Base-by-base conservation (phyloP, 2,113 vertebrate genomes). In the Dascyllus trimaculatus region DNA sequence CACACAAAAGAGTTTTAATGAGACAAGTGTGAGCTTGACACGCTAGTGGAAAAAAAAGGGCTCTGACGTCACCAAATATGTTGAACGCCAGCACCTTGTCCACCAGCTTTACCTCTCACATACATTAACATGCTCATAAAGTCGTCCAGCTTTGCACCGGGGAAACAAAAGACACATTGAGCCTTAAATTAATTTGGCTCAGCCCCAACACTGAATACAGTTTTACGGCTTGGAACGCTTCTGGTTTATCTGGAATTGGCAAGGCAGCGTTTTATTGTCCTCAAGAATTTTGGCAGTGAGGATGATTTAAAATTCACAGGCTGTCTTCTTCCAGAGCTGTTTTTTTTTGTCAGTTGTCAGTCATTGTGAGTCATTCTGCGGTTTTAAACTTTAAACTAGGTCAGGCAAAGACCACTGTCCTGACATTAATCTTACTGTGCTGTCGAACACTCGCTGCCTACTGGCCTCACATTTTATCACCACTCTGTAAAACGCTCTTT, bases 1-100 rank as follows among this genome's bases (percentile, higher is more conserved):
- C 71, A 68, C 19, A 24, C 38, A 25, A 25, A 67, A 70, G 24
- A 32, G 52, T 38, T 76, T 58, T 57, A 73, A 77, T 56, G 15
- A 82, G 53, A 74, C 70, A 75, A 58, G 84, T 68, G 57, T 45
- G 59, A 73, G 76, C 67, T 72, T 83, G 70, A 77, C 63, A 63
- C 15, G 13, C 45, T 8, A 61, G 52, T 53, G 52, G 67, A 56
- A 60, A 82, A 26, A n/a, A 62, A 57, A 38, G 73, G 46, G 8
- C 58, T 14, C 38, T 64, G 73, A 78, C 69, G 11, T 83, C 68
- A 72, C 24, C 10, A 4, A 43, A 59, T 3, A 22, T 2, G 6
- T 61, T 40, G n/a, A 52, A 76, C 29, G 45, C 71, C 66, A 48
- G 3, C 4, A 29, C 18, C 3, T 4, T 17, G 18, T 49, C 21